Evolutionary conservation across 2,888 invertebrate genomes (phyloP).

Genomic region (Mesoligia furuncula): DNA sequence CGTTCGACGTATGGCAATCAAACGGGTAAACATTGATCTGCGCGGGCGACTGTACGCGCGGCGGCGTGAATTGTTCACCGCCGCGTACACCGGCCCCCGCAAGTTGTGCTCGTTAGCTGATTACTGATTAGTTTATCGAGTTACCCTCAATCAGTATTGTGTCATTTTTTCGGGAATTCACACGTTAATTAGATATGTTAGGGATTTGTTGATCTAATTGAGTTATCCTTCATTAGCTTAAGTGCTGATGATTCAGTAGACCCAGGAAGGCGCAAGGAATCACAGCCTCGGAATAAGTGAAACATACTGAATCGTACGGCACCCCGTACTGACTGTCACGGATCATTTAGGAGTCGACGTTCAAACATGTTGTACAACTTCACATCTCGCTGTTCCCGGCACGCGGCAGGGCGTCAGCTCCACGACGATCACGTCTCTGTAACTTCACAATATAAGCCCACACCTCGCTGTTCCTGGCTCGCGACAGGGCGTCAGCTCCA

Average conservation of each 20-base stretch:
- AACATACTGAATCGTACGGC: background rate
- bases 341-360: background rate
- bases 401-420: background rate
- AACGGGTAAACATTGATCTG: slow-evolving; percentile 66
- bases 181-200: slow-evolving; percentile 7
- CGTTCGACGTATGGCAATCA: slow-evolving; percentile 73
- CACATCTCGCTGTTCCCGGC: background rate
- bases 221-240: slow-evolving; percentile 35
- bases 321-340: background rate
- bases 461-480: too few species aligned
- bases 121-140: slow-evolving; percentile 68
- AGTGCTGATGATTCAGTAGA: background rate
- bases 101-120: slow-evolving; percentile 67
- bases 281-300: background rate
- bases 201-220: slow-evolving; percentile 28
- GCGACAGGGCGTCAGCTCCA: too few species aligned
- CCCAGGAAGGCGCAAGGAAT: background rate
- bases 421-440: background rate
- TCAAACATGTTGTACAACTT: background rate
- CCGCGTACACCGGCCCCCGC: slow-evolving; percentile 55
- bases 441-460: too few species aligned
- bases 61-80: slow-evolving; percentile 35
- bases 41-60: slow-evolving; percentile 64
- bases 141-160: slow-evolving; percentile 64
- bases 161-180: slow-evolving; percentile 46